phyloP scores from a whole-genome alignment of 2,888 invertebrate genomes.

The Coelinius sp. region DNA sequence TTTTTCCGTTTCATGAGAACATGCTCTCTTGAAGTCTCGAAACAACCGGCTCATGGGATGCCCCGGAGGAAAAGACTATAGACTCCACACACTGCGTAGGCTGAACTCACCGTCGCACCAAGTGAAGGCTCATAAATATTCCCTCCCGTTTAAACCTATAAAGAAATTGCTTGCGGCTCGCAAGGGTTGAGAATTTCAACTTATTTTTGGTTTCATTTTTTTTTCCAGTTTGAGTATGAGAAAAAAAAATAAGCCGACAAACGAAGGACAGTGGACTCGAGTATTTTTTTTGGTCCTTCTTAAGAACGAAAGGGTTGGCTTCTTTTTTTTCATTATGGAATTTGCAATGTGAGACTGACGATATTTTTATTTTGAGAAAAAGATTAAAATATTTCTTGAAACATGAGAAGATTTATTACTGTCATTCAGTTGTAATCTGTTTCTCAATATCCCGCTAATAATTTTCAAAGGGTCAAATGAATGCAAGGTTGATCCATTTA shows the following conservation, averaged over 20 bases:
- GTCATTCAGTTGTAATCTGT: background rate
- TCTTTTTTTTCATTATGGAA: background rate
- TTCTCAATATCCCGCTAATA: conserved; percentile 30
- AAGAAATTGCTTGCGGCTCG: conserved; percentile 67
- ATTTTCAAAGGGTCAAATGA: conserved; percentile 42
- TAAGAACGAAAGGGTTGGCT: conserved; percentile 55
- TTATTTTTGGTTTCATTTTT: conserved; percentile 46
- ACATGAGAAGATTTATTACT: background rate
- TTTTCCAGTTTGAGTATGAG: conserved; percentile 16
- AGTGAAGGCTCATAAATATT: conserved; percentile 68
- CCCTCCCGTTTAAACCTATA: conserved; percentile 63
- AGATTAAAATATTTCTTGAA: background rate
- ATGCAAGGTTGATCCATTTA: conserved; percentile 49
- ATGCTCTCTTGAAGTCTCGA: conserved; percentile 23
- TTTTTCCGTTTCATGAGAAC: conserved; percentile 19
- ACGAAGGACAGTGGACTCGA: conserved; percentile 58
- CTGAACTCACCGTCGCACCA: conserved; percentile 46
- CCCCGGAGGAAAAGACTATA: conserved; percentile 36
- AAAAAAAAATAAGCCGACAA: conserved; percentile 27
- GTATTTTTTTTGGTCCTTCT: conserved; percentile 54
- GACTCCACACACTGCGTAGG: conserved; percentile 45
- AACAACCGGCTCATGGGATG: conserved; percentile 34
- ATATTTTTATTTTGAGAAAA: background rate
- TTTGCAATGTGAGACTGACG: background rate
- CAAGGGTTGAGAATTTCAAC: conserved; percentile 65